Evolutionary conservation across 2,113 vertebrate species (phyloP).

Genomic region (Todiramphus chloris): DNA sequence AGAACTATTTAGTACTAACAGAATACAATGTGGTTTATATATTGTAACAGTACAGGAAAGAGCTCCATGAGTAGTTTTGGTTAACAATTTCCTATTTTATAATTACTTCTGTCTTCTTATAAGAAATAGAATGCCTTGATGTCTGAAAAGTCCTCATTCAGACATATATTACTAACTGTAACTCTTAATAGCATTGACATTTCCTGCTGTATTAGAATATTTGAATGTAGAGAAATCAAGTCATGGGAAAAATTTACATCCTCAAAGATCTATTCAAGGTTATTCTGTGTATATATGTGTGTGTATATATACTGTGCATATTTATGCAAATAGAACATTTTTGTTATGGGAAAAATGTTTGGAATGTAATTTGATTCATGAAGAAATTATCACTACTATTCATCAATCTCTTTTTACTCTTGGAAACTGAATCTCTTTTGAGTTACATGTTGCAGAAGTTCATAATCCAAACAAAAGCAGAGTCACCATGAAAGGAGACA

Average conservation of each 20-base stretch:
- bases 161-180: neutral
- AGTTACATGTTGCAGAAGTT: constrained; percentile 11
- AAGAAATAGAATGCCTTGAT: neutral
- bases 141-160: neutral
- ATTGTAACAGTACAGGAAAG: neutral
- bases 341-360: constrained; percentile 58
- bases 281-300: neutral
- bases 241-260: neutral
- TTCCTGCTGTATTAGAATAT: neutral
- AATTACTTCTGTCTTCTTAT: neutral
- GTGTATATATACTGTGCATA: neutral
- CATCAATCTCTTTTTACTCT: neutral
- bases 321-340: constrained; percentile 26
- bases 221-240: neutral
- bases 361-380: constrained; percentile 33
- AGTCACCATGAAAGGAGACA: neutral
- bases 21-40: neutral
- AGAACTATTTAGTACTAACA: neutral
- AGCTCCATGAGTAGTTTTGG: neutral
- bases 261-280: constrained; percentile 1
- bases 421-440: neutral
- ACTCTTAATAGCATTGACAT: neutral
- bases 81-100: neutral
- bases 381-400: neutral
- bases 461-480: constrained; percentile 1